Evolutionary conservation across 2,888 invertebrate genomes (phyloP), one percentile per base, ranked within the genome.

Genomic region (Parnassius glacialis): DNA sequence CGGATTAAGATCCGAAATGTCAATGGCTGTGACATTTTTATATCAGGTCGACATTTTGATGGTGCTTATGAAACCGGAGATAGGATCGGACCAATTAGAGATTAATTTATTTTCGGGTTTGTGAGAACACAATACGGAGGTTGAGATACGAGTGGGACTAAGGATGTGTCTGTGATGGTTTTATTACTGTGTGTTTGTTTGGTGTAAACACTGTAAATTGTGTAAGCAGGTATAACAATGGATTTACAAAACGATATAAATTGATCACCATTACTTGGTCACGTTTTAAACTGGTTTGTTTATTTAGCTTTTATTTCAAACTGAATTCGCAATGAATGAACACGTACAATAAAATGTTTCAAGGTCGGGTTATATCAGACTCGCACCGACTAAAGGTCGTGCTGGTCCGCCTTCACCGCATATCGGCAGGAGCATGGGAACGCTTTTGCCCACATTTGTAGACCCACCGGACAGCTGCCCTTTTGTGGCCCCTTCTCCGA

Each of bases 1-100:
- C 80, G 87, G 90, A 87, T 90, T 91, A 89, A 83, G 78, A 80
- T 80, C 80, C 83, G 73, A 88, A 91, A 90, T 90, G 90, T 89
- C 90, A 89, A 75, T 79, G 81, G 80, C 83, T 79, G 79, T 89
- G 90, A 90, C 90, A 90, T 91, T 90, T 90, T 91, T 90, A 90
- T 88, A 81, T 77, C 80, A 74, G 82, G 71, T 76, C 82, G 87
- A 88, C 89, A 87, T 89, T 87, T 88, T 78, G 84, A 80, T 79
- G 80, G 78, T 78, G 69, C 75, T 78, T 84, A 79, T 76, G 84
- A 81, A 80, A 80, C 76, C 68, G 64, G 64, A 74, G 90, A 89
- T 90, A 85, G 70, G 75, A 88, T 87, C 90, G 72, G 73, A 75
- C 84, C 89, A 90, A 90, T 90, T 90, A 89, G 80, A 85, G 81